Evolutionary conservation across 2,797 vertebrate genomes (phyloP).

Genomic region (Acanthopagrus latus): DNA sequence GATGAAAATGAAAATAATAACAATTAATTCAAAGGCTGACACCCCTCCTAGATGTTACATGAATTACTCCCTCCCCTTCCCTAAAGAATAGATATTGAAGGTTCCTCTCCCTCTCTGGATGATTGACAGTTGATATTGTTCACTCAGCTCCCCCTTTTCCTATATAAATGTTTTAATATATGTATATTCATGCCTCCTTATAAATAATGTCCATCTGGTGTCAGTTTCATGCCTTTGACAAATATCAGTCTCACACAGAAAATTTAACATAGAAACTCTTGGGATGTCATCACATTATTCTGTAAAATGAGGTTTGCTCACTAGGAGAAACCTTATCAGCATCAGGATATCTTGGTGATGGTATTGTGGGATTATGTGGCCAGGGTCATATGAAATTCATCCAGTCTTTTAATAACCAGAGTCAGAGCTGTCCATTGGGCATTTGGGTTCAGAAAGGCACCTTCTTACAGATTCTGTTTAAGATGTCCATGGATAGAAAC

Average conservation of each 20-base stretch:
- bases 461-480: neutral
- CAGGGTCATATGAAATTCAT: neutral
- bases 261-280: neutral
- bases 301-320: neutral
- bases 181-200: neutral
- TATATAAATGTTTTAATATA: neutral
- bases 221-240: neutral
- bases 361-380: no score
- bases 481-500: neutral
- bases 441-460: neutral
- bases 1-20: neutral
- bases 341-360: neutral
- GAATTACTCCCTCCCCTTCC: conserved; percentile 4
- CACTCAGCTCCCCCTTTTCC: neutral
- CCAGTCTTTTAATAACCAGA: neutral
- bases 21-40: neutral
- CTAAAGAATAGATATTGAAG: conserved; percentile 6
- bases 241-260: neutral
- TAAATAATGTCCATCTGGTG: neutral
- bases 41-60: neutral
- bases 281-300: neutral
- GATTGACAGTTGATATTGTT: neutral
- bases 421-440: neutral
- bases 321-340: neutral
- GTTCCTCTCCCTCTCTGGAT: neutral